These are phyloP conservation scores for Dilophus febrilis DNA, from an alignment of 2,888 invertebrate genomes.

Conservation along the genomic window DNA sequence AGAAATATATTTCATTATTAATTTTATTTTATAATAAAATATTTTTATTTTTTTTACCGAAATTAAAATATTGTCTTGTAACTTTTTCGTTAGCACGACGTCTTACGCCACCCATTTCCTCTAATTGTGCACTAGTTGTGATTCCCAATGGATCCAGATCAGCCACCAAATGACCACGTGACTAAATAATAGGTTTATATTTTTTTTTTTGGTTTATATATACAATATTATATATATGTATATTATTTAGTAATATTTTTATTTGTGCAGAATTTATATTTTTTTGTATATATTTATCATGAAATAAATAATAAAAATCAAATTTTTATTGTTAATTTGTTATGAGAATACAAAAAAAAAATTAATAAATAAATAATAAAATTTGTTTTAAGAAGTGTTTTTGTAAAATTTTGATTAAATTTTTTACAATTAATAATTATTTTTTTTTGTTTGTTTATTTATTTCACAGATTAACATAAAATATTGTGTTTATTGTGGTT, in stretches of 20 bases:
- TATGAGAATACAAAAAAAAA: no score
- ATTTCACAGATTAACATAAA: no score
- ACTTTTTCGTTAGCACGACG: slow-evolving; percentile 29
- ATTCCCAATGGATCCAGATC: slow-evolving; percentile 68
- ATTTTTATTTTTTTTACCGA: slow-evolving; percentile 9
- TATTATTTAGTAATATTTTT: not conserved
- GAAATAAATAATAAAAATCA: no score
- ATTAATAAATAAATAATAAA: no score
- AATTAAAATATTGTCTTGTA: slow-evolving; percentile 12
- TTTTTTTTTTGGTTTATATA: not conserved
- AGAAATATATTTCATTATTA: no score
- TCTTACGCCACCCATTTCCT: slow-evolving; percentile 19
- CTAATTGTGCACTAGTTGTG: slow-evolving; percentile 22
- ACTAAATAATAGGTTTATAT: slow-evolving; percentile 32
- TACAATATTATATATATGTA: not conserved
- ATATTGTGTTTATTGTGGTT: no score
- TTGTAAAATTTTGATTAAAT: no score
- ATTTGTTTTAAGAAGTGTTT: no score
- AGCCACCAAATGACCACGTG: slow-evolving; percentile 68
- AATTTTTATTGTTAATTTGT: not conserved
- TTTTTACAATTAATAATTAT: no score
- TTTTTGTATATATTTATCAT: not conserved
- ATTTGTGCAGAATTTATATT: not conserved
- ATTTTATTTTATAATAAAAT: no score
- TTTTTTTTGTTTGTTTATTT: no score